phyloP scores from a whole-genome alignment of 2,888 invertebrate species.

The Tenthredo scrophulariae region DNA sequence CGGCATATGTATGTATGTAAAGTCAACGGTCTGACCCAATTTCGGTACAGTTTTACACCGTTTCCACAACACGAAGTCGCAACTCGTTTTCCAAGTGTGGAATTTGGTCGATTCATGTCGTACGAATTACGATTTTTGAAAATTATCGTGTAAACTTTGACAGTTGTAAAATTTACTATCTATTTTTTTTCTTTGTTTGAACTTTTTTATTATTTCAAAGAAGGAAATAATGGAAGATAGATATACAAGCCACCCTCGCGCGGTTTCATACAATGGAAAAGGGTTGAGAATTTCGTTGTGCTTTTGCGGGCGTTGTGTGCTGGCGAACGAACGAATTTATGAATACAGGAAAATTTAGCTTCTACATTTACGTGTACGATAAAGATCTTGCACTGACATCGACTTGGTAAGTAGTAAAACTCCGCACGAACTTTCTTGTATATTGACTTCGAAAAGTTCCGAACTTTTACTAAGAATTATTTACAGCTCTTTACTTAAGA shows the following conservation, averaged over 20 bases:
- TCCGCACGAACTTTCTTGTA: slow-evolving; percentile 29
- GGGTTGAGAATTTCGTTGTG: slow-evolving; percentile 19
- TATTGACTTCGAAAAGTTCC: not conserved
- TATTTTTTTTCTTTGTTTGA: not conserved
- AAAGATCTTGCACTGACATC: slow-evolving; percentile 14
- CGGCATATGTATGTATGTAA: not conserved
- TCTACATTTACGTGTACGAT: not conserved
- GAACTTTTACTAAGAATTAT: slow-evolving; percentile 26
- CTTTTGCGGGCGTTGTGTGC: not conserved
- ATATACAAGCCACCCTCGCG: not conserved
- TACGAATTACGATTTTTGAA: not conserved
- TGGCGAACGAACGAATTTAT: not conserved
- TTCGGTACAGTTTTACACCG: not conserved
- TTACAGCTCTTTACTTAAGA: not conserved
- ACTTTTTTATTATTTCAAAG: not conserved
- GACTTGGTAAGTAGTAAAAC: not conserved
- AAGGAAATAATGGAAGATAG: not conserved
- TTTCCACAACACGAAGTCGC: not conserved
- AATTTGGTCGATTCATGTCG: not conserved
- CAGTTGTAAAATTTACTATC: not conserved
- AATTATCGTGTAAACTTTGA: not conserved
- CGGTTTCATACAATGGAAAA: slow-evolving; percentile 5
- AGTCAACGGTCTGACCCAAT: slow-evolving; percentile 21
- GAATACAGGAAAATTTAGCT: slow-evolving; percentile 42
- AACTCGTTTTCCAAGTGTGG: not conserved